These are phyloP conservation scores for Chrysodeixis includens DNA, from an alignment of 2,888 invertebrate species.

Conservation along the genomic window DNA sequence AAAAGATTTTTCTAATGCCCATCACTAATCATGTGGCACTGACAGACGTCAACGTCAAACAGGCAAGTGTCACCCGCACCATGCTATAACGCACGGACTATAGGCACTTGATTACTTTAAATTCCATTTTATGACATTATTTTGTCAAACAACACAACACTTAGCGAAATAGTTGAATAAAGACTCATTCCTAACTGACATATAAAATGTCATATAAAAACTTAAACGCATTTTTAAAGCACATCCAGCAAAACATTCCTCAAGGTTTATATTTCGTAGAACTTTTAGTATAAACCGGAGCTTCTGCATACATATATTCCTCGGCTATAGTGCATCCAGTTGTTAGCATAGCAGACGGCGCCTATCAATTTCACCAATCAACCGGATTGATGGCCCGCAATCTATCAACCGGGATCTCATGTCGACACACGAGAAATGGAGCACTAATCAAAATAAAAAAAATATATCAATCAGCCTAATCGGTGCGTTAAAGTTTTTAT, in stretches of 20 bases:
- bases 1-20: too few relatives aligned
- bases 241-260: not conserved
- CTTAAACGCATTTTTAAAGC: too few relatives aligned
- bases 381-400: conserved; percentile 76
- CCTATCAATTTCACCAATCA: conserved; percentile 84
- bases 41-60: too few relatives aligned
- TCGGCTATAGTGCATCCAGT: conserved; percentile 54
- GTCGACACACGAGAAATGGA: conserved; percentile 63
- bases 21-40: too few relatives aligned
- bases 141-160: too few relatives aligned
- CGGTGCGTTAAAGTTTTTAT: conserved; percentile 30
- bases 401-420: conserved; percentile 67
- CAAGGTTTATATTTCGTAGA: not conserved
- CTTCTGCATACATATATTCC: conserved; percentile 29
- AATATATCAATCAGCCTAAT: conserved; percentile 55
- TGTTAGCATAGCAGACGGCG: conserved; percentile 75
- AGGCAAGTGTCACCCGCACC: too few relatives aligned
- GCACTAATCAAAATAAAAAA: conserved; percentile 61
- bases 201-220: too few relatives aligned
- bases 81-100: too few relatives aligned
- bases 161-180: too few relatives aligned
- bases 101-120: too few relatives aligned
- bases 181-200: too few relatives aligned
- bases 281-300: conserved; percentile 6
- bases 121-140: too few relatives aligned